Conservation (phyloP, 2,113 vertebrate species). For the Microtus oregoni region DNA sequence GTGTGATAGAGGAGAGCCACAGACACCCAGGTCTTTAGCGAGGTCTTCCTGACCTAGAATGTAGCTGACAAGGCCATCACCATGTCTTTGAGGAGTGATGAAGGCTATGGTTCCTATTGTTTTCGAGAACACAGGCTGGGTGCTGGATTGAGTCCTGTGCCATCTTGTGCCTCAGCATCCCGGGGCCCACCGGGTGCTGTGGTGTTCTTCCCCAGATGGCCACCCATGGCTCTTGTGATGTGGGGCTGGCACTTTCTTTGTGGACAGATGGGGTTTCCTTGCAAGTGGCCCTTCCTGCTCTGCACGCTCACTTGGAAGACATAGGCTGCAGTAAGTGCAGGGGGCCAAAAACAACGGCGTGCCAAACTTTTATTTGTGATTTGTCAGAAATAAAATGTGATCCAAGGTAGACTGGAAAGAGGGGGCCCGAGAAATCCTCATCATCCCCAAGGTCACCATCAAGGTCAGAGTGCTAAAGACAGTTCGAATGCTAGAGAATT, state of each 20-base stretch:
- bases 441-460: conserved; percentile 27
- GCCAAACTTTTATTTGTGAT: not conserved
- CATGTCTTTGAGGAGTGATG: not conserved
- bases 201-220: conserved; percentile 53
- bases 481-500: not conserved
- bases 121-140: not conserved
- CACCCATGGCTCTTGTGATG: conserved; percentile 17
- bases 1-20: not conserved
- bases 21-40: not conserved
- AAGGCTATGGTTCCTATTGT: not conserved
- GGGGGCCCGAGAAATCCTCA: not conserved
- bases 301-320: conserved; percentile 8
- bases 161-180: conserved; percentile 13
- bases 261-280: conserved; percentile 47
- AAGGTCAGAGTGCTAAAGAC: conserved; percentile 40
- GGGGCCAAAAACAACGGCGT: not conserved
- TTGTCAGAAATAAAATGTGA: not conserved
- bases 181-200: conserved; percentile 20
- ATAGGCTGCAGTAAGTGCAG: not conserved
- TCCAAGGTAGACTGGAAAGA: not conserved
- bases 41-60: not conserved
- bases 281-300: not conserved
- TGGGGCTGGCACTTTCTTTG: conserved; percentile 22
- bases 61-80: not conserved
- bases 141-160: not conserved